Evolutionary conservation across 2,797 vertebrate species (phyloP).

Genomic region (Cephalopachus bancanus): DNA sequence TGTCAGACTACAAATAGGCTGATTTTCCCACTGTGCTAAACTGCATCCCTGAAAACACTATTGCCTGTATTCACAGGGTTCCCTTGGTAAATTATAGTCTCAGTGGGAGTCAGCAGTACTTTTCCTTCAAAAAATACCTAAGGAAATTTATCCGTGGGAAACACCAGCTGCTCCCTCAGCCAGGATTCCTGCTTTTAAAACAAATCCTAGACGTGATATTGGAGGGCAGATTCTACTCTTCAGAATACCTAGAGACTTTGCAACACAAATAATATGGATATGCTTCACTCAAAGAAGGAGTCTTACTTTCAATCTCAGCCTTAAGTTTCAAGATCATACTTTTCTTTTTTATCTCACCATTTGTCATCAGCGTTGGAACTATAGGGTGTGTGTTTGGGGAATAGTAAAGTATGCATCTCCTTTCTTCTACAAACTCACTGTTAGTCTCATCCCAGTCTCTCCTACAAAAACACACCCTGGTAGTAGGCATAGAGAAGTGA

Average conservation of each 20-base stretch:
- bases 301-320: neutral
- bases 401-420: neutral
- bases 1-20: neutral
- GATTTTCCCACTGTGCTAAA: neutral
- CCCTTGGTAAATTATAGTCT: neutral
- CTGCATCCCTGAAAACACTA: neutral
- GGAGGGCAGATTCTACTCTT: neutral
- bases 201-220: neutral
- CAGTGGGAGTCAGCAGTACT: neutral
- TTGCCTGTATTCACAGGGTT: neutral
- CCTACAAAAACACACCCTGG: neutral
- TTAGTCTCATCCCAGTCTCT: neutral
- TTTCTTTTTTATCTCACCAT: neutral
- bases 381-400: neutral
- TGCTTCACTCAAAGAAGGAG: neutral
- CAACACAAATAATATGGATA: neutral
- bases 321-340: neutral
- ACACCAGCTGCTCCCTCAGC: neutral
- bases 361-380: no score
- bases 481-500: neutral
- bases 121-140: neutral
- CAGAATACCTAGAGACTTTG: neutral
- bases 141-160: neutral
- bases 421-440: neutral
- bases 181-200: neutral